Percentiles rank a stretch among this genome's conserved stretches.
Evolutionary conservation across 2,113 vertebrate genomes (phyloP).

Genomic region (Daboia siamensis): DNA sequence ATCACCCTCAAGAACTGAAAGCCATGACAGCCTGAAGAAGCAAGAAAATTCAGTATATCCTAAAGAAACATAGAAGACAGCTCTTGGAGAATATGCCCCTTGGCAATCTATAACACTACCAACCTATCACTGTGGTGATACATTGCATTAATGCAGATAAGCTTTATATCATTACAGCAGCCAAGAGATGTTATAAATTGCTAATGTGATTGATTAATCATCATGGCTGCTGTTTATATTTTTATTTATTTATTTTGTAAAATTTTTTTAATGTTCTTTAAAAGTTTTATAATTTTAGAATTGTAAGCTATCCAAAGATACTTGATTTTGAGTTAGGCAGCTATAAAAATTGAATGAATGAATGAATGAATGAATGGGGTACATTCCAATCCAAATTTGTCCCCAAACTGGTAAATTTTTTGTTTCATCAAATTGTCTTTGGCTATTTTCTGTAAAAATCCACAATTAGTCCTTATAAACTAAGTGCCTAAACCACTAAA

Average conservation of each 20-base stretch:
- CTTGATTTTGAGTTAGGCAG: background rate
- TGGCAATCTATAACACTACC: background rate
- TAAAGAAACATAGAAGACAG: background rate
- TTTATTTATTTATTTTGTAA: background rate
- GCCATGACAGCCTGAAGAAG: background rate
- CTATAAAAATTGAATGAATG: background rate
- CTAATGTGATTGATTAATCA: background rate
- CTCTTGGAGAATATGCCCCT: background rate
- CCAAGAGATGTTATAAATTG: background rate
- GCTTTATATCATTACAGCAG: background rate
- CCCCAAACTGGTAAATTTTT: background rate
- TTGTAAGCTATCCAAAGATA: background rate
- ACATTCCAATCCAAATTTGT: background rate
- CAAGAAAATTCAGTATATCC: background rate
- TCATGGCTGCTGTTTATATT: background rate
- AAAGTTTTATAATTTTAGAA: background rate
- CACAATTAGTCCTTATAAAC: background rate
- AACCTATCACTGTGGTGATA: background rate
- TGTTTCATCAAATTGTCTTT: background rate
- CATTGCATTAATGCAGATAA: background rate
- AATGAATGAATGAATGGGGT: background rate
- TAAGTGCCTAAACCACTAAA: background rate
- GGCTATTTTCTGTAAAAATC: background rate
- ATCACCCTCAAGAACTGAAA: background rate
- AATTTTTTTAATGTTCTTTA: background rate